Base-by-base conservation (phyloP, 2,888 invertebrate genomes). In the Cistogaster globosa region DNA sequence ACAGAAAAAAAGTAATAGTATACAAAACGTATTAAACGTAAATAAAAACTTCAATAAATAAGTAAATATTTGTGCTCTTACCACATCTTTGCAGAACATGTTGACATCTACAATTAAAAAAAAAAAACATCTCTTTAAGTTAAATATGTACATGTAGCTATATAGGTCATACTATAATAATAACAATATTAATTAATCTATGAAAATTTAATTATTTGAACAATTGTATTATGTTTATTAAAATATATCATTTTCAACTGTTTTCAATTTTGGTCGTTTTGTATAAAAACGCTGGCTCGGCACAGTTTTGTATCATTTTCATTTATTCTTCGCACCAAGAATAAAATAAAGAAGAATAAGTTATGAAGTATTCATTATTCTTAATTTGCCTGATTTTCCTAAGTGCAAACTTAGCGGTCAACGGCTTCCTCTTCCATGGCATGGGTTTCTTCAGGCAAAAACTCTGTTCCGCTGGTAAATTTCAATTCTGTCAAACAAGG, bases 351-450 rank as follows among this genome's bases (percentile, higher is more conserved):
- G 7, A 2, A 45, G 2, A 0, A 53, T 6, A 14, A 2, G 51
- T n/a, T n/a, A 82, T 82, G 81, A 69, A 76, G 16, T 38, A 57
- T n/a, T 55, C 45, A 11, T 63, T 82, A 32, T 36, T 18, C 6
- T 22, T 75, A 0, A 18, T 69, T 38, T 51, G 55, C 8, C 8
- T 76, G 11, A n/a, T 42, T 6, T 11, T 75, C 0, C 62, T 81
- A 45, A 20, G 53, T 11, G 42, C n/a, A 0, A 45, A 62, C 32
- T 11, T 60, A 4, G 0, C 14, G 2, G 75, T 20, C 7, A 26
- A 42, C 63, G 69, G 26, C 3, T 16, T 57, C 20, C 57, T 38
- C 32, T 63, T 53, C 7, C 11, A 22, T 16, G 18, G 18, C 6
- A 51, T 38, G 38, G 6, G 6, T n/a, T 51, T 26, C 32, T 5